Evolutionary conservation across 2,888 invertebrate species (phyloP), one percentile per base, ranked within the genome.

Genomic region (Dexiosoma caninum): DNA sequence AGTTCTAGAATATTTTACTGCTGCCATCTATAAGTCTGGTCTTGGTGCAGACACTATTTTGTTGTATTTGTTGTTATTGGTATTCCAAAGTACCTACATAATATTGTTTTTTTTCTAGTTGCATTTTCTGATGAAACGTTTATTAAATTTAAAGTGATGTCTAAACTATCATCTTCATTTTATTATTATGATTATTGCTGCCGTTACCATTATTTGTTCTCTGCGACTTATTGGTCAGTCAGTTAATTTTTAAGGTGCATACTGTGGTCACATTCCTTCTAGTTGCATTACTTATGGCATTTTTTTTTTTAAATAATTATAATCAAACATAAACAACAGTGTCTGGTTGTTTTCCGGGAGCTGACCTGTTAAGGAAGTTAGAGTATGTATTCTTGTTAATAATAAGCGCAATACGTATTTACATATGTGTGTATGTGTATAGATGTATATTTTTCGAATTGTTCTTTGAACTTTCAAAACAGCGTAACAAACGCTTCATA

Each of bases 101-200:
- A n/a, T n/a, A n/a, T n/a, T n/a, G 14, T 27, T 40, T 27, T 23
- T 49, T 5, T 23, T 35, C 23, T 23, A 59, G 32, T 53, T 53
- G 44, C 49, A 79, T 30, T 59, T n/a, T n/a, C 44, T 75, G 64
- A 79, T 70, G 79, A 66, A 79, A 79, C 75, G 79, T 70, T 79
- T 75, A 75, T 59, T 66, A 79, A 75, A 79, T 79, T 71, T 75
- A 79, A 75, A 75, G 57, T 75, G 79, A 79, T 75, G 75, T 70
- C 79, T 75, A 75, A 70, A 66, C 64, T 75, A 78, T 49, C 51
- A 60, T 62, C 40, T 40, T 70, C 62, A 77, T 77, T 70, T 70
- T 70, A 77, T 77, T 70, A 40, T 62, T 69, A 78, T 60, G 53
- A 62, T 74, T 64, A 46, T 78, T 74, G 35, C 64, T 79, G 35